Evolutionary conservation across 2,888 invertebrate species (phyloP).

Genomic region (Drosophila anomelani): DNA sequence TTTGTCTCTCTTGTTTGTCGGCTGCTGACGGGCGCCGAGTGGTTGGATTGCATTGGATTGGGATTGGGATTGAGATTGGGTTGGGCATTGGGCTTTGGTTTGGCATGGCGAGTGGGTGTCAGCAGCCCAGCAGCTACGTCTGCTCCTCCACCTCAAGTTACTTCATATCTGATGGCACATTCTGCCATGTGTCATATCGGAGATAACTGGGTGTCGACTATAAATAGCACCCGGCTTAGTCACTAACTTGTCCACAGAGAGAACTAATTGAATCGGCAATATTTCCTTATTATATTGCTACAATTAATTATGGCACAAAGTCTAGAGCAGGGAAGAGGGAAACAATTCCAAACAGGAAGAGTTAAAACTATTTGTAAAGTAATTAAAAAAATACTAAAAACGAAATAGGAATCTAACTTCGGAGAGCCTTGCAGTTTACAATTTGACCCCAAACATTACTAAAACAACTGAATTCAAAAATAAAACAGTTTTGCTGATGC

Average conservation of each 20-base stretch:
- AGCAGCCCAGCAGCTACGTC: slow-evolving; percentile 5
- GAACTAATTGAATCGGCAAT: background rate
- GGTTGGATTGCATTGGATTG: slow-evolving; percentile 8
- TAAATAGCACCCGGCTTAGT: slow-evolving; percentile 15
- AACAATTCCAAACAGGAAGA: too few relatives aligned
- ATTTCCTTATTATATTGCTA: background rate
- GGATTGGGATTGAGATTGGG: slow-evolving; percentile 12
- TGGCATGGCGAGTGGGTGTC: slow-evolving; percentile 7
- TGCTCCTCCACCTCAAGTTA: slow-evolving; percentile 21
- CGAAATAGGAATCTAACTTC: too few relatives aligned
- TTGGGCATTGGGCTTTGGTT: slow-evolving; percentile 8
- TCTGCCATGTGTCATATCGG: slow-evolving; percentile 7
- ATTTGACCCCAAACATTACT: too few relatives aligned
- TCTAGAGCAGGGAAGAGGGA: too few relatives aligned
- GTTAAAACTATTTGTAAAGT: too few relatives aligned
- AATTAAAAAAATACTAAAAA: too few relatives aligned
- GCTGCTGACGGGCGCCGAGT: slow-evolving; percentile 24
- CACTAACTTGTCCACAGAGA: background rate
- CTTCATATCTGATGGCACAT: slow-evolving; percentile 16
- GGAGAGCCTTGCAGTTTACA: too few relatives aligned
- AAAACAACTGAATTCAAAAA: too few relatives aligned
- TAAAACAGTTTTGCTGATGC: too few relatives aligned
- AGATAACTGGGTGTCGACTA: slow-evolving; percentile 24
- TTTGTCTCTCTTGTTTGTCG: slow-evolving; percentile 26
- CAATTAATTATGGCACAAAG: background rate